phyloP scores from a whole-genome alignment of 2,888 invertebrate species.

The Cephus nigrinus region DNA sequence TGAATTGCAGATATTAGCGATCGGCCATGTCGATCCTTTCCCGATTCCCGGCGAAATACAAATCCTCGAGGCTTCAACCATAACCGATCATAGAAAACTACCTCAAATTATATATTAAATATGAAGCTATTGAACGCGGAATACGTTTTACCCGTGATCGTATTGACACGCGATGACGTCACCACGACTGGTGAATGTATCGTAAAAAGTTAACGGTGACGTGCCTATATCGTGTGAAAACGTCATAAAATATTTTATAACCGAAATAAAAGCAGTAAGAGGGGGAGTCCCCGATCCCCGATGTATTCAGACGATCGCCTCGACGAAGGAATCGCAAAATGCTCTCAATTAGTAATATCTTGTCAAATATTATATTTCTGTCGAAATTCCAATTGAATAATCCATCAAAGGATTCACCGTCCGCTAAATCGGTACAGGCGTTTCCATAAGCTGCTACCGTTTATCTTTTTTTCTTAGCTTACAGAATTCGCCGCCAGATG shows the following conservation, averaged over 20 bases:
- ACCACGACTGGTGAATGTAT: constrained; percentile 22
- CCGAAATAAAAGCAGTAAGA: constrained; percentile 20
- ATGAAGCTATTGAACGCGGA: neutral
- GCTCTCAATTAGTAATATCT: neutral
- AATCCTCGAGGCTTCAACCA: neutral
- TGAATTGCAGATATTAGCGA: neutral
- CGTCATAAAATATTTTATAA: constrained; percentile 49
- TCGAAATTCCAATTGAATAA: neutral
- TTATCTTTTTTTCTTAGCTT: neutral
- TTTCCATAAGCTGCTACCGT: neutral
- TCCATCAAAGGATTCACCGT: neutral
- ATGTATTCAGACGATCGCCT: neutral
- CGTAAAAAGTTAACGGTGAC: constrained; percentile 10
- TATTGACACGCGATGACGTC: neutral
- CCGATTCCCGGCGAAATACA: neutral
- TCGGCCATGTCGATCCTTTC: neutral
- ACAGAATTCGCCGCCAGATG: neutral
- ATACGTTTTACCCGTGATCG: neutral
- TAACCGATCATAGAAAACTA: neutral
- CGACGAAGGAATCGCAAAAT: neutral
- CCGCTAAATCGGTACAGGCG: neutral
- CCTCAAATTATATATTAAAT: neutral
- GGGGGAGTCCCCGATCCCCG: neutral
- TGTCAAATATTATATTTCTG: neutral
- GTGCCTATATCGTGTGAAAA: constrained; percentile 30